Evolutionary conservation across 53 echinoderm and acorn worm species (phyloP).

Genomic region (Temnopleurus reevesii): DNA sequence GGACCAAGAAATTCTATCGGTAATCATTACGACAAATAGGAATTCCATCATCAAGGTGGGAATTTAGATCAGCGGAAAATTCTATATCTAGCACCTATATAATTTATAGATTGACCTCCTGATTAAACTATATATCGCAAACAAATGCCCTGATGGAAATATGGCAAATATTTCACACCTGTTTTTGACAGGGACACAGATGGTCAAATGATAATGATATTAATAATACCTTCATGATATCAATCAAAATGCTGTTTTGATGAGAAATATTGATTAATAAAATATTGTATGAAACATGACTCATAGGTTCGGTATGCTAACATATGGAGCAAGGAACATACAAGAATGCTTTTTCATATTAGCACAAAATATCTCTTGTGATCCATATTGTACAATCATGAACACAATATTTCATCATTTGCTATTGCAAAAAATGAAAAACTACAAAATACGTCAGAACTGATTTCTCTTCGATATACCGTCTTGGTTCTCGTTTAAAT

Average conservation of each 20-base stretch:
- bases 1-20: neutral
- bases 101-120: conserved; percentile 4
- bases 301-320: neutral
- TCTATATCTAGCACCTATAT: neutral
- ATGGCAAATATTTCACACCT: conserved; percentile 8
- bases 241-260: neutral
- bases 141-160: conserved; percentile 10
- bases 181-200: neutral
- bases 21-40: conserved; percentile 22
- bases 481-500: no score
- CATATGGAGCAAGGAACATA: neutral
- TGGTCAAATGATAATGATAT: neutral
- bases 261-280: neutral
- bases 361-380: neutral
- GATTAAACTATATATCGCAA: neutral
- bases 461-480: no score
- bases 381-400: neutral
- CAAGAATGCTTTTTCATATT: neutral
- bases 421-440: no score
- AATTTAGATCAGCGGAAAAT: neutral
- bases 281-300: neutral
- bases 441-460: no score
- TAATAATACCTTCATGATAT: neutral
- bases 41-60: conserved; percentile 5
- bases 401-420: neutral